Base-by-base conservation (phyloP, 35 echinoderm and acorn worm genomes). In the Anneissia japonica region DNA sequence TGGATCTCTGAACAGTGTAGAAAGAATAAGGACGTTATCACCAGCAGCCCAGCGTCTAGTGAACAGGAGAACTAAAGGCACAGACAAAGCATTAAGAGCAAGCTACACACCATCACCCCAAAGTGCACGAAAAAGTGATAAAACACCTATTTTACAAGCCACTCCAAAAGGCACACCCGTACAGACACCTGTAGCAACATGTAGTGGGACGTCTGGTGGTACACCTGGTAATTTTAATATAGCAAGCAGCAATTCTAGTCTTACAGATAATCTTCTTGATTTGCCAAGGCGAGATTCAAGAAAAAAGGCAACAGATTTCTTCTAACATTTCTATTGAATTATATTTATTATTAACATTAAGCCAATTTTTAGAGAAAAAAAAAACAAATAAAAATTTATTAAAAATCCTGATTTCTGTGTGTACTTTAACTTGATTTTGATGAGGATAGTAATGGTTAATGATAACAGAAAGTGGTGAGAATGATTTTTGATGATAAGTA, bases 31-130 rank as follows among this genome's bases (percentile, higher is more conserved):
- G 39, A 89, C 86, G 16, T 55, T 97, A 26, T 90, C 91, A 37
- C 92, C 95, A 79, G 95, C 95, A 28, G 95, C 95, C 4, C 95
- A 93, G 75, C 90, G 90, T 83, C 86, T 97, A 0, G 91, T 97
- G 35, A 93, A 93, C 43, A 90, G 85, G 76, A 93, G 83, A 30
- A 43, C 93, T 14, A 84, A 84, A 31, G 77, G 84, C 11, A 90
- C 86, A 17, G 95, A 97, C 76, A 93, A 91, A 35, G 89, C 95
- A 0, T 55, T 97, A 37, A 39, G 91, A 46, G 91, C 91, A 10
- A 97, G 95, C 77, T 97, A 97, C 77, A 97, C 95, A 36, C 95
- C 95, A 0, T 97, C 95, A 14, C 95, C 95, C 5, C 21, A 74
- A 36, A 81, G 28, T 9, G 40, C 81, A 3, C 38, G 55, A 10